phyloP scores from a whole-genome alignment of 2,113 vertebrate genomes.

The Lates calcarifer region DNA sequence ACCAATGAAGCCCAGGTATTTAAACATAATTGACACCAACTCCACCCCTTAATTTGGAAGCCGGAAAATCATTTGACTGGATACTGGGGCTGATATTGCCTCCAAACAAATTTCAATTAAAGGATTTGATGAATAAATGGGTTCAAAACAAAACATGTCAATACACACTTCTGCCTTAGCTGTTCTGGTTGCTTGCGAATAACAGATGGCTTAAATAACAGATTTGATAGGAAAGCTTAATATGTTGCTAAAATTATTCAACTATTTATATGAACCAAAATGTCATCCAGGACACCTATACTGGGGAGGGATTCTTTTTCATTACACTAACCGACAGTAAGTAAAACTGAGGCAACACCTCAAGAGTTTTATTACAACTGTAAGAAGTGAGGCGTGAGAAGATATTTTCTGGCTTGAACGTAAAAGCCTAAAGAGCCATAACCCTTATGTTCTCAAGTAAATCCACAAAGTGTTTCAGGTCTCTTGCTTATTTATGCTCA shows the following conservation, averaged over 20 bases:
- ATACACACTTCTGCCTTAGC: conserved; percentile 14
- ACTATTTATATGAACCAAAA: neutral
- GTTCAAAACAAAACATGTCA: conserved; percentile 26
- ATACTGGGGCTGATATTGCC: neutral
- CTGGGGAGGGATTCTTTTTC: neutral
- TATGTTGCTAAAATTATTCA: neutral
- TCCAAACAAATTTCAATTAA: conserved; percentile 17
- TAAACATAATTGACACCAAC: conserved; percentile 17
- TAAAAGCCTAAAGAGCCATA: conserved; percentile 16
- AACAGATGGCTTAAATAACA: neutral
- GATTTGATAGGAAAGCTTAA: neutral
- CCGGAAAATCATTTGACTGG: conserved; percentile 18
- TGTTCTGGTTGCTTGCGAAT: neutral
- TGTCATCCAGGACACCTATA: neutral
- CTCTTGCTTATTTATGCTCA: conserved; percentile 30
- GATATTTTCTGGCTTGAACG: conserved; percentile 11
- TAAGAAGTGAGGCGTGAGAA: neutral
- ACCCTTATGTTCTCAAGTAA: neutral
- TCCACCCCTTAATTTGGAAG: conserved; percentile 6
- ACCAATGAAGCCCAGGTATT: conserved; percentile 18
- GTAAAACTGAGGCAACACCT: conserved; percentile 23
- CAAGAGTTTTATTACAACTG: conserved; percentile 18
- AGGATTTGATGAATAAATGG: conserved; percentile 27
- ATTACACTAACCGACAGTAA: conserved; percentile 5
- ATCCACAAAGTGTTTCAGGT: conserved; percentile 28